Base-by-base conservation (phyloP, 1,140 invertebrate species). In the Fopius arisanus region DNA sequence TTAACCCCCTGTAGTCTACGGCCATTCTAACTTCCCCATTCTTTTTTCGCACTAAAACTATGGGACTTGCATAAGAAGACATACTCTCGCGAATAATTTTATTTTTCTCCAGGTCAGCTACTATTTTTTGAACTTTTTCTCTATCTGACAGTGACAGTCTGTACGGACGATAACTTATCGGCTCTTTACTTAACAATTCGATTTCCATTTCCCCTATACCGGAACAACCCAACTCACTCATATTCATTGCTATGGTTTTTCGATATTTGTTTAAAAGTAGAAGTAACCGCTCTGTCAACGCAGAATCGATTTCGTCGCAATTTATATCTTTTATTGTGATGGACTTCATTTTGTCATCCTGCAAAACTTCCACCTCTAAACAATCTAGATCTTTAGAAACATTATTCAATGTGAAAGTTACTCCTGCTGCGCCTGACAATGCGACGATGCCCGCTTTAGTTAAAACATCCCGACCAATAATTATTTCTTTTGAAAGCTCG, bases 131-230 rank as follows among this genome's bases (percentile, higher is more conserved):
- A 21, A 59, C 23, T 5, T 33, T 33, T 6, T 33, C 14, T 54
- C 12, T 28, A 68, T 69, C 43, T 5, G 26, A 0, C 2, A 29
- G 19, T 26, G 70, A 62, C 71, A 54, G 82, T 75, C 62, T 9
- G 5, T 33, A 33, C 0, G 29, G 62, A 2, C 26, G 0, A 31
- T n/a, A n/a, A 31, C 1, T 1, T 4, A 65, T 7, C 9, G 62
- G 62, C 16, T 31, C 29, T 28, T 65, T 26, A 28, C 80, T 78
- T 78, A 77, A 78, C 73, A 83, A 59, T 67, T 77, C 33, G 9
- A 83, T 76, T 74, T 76, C 69, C 67, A 83, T 54, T 71, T 76
- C 54, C 2, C 72, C 71, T 1, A 72, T 78, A 10, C 63, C 77
- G 2, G 80, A 73, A 28, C 63, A 75, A 21, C 74, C 75, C 68